Conservation (phyloP, 2,113 vertebrate genomes). For the Petroica traversi region DNA sequence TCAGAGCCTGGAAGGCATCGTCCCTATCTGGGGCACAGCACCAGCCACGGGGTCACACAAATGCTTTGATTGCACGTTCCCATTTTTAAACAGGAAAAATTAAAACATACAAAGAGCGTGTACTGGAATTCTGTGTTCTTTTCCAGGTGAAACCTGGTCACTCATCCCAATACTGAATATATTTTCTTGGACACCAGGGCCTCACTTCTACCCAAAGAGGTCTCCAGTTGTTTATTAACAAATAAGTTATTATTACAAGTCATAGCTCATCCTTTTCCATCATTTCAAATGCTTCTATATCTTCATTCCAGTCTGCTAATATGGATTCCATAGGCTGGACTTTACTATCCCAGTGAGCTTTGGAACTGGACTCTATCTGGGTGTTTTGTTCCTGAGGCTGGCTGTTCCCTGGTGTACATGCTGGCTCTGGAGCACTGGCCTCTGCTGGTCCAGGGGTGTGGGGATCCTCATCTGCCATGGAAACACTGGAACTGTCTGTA, state of each 20-base stretch:
- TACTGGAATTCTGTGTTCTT: constrained; percentile 42
- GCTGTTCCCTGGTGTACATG: constrained; percentile 64
- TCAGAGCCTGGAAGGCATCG: background rate
- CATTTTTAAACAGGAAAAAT: constrained; percentile 58
- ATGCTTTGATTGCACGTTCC: constrained; percentile 56
- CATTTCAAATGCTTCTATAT: constrained; percentile 97
- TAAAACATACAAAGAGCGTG: constrained; percentile 39
- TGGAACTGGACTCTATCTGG: constrained; percentile 65
- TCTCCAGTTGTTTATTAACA: constrained; percentile 61
- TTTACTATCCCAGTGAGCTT: constrained; percentile 72
- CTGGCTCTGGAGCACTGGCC: constrained; percentile 20
- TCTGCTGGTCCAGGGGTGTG: background rate
- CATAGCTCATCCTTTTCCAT: constrained; percentile 99
- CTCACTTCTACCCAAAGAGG: constrained; percentile 57
- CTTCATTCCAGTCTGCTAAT: constrained; percentile 96
- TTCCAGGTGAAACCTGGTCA: constrained; percentile 59
- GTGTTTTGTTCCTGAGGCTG: constrained; percentile 70
- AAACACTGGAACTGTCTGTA: background rate
- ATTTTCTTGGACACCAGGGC: constrained; percentile 51
- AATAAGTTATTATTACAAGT: constrained; percentile 72
- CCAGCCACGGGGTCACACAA: background rate
- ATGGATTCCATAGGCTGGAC: constrained; percentile 87
- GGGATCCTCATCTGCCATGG: constrained; percentile 43
- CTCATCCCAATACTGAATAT: constrained; percentile 60
- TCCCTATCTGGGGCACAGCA: constrained; percentile 8